These are phyloP conservation scores for Drepana falcataria DNA, from an alignment of 2,888 invertebrate species.

Conservation along the genomic window DNA sequence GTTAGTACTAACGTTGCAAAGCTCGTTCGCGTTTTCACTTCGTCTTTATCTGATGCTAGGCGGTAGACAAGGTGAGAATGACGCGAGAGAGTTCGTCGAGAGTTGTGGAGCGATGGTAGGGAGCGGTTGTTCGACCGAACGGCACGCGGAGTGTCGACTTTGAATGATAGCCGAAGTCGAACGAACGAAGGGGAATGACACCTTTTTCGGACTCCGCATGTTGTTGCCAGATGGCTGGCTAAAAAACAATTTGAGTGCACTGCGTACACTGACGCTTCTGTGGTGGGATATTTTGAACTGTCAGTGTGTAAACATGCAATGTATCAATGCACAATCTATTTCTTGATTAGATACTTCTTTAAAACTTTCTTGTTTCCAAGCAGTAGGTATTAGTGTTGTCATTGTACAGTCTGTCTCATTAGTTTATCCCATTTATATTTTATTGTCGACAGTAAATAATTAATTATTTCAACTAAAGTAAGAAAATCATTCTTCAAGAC, in stretches of 20 bases:
- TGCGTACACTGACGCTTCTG: slow-evolving; percentile 23
- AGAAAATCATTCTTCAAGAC: no score
- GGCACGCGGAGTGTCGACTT: slow-evolving; percentile 34
- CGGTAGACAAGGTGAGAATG: neutral
- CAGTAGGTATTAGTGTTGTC: no score
- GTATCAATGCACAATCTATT: slow-evolving; percentile 7
- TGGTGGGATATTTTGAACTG: slow-evolving; percentile 4
- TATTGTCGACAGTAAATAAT: no score
- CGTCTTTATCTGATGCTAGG: neutral
- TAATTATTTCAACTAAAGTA: no score
- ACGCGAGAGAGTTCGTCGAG: slow-evolving; percentile 10
- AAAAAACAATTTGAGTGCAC: slow-evolving; percentile 17
- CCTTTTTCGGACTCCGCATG: slow-evolving; percentile 39
- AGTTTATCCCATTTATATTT: no score
- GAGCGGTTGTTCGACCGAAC: slow-evolving; percentile 27
- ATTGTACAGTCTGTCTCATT: no score
- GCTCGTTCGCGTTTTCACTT: slow-evolving; percentile 2
- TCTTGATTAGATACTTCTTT: neutral
- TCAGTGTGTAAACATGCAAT: slow-evolving; percentile 15
- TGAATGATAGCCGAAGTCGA: slow-evolving; percentile 38
- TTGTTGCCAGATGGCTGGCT: slow-evolving; percentile 38
- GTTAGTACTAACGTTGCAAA: slow-evolving; percentile 7
- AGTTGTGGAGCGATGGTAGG: slow-evolving; percentile 17
- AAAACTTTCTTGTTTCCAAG: neutral
- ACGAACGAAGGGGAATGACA: slow-evolving; percentile 47